These are phyloP conservation scores for Alethe diademata DNA, from an alignment of 2,113 vertebrate genomes.

Conservation along the genomic window DNA sequence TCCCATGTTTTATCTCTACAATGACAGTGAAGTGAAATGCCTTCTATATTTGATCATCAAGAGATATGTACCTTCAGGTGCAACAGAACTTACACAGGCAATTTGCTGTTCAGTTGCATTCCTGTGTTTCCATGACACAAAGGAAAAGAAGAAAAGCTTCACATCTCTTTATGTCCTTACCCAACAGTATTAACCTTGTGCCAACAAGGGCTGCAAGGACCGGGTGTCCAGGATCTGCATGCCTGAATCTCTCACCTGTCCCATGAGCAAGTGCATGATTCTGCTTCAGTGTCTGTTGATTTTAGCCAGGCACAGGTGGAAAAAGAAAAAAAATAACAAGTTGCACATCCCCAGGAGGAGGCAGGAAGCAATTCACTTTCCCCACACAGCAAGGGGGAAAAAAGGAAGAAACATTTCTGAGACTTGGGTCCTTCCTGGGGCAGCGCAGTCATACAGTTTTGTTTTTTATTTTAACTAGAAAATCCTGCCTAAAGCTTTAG, in stretches of 20 bases:
- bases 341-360: background rate
- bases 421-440: background rate
- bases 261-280: background rate
- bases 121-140: background rate
- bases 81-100: background rate
- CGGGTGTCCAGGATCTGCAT: background rate
- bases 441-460: background rate
- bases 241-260: background rate
- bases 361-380: background rate
- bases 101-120: background rate
- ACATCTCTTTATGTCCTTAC: background rate
- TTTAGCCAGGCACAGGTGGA: background rate
- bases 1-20: background rate
- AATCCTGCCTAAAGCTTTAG: conserved; percentile 13
- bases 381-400: background rate
- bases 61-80: background rate
- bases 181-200: background rate
- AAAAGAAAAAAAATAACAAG: background rate
- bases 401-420: background rate
- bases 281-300: background rate
- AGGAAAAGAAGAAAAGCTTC: background rate
- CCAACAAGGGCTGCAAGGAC: background rate
- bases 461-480: background rate
- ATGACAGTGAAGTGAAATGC: background rate
- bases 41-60: background rate